Conservation (phyloP, 92 coral and sea anemone species). For the Porites evermanni region DNA sequence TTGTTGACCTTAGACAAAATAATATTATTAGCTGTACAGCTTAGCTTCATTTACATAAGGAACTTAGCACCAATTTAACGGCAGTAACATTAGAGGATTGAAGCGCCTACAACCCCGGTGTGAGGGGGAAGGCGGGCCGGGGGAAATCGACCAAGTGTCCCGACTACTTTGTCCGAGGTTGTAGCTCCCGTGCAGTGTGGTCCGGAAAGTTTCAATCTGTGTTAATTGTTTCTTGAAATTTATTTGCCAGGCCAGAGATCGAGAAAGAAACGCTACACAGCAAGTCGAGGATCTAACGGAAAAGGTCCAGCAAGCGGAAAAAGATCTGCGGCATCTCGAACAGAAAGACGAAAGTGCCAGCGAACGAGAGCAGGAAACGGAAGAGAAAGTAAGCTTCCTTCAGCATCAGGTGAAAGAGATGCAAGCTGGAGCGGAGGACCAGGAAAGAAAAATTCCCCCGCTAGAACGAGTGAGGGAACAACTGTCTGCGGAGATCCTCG, state of each 20-base stretch:
- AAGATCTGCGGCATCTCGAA: constrained; percentile 68
- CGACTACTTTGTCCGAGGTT: too few relatives aligned
- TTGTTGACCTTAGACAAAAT: neutral
- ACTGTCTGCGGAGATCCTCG: constrained; percentile 55
- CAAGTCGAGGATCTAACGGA: constrained; percentile 60
- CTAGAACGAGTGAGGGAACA: constrained; percentile 73
- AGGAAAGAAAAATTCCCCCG: constrained; percentile 76
- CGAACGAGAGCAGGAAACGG: constrained; percentile 67
- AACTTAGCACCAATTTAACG: too few relatives aligned
- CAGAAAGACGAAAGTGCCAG: constrained; percentile 82
- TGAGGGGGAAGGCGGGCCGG: too few relatives aligned
- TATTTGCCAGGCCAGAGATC: constrained; percentile 24
- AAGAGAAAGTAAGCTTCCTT: constrained; percentile 77
- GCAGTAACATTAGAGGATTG: too few relatives aligned
- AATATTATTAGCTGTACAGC: too few relatives aligned
- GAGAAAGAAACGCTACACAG: constrained; percentile 54
- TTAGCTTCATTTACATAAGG: too few relatives aligned
- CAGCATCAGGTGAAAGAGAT: constrained; percentile 76
- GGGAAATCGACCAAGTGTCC: too few relatives aligned
- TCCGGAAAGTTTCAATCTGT: too few relatives aligned
- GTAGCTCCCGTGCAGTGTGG: too few relatives aligned
- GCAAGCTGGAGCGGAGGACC: constrained; percentile 72
- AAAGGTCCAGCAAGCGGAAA: constrained; percentile 69
- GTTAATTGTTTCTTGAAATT: too few relatives aligned
- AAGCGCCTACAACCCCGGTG: too few relatives aligned